phyloP scores from a whole-genome alignment of 2,888 invertebrate species.

The Tricholauxania praeusta region DNA sequence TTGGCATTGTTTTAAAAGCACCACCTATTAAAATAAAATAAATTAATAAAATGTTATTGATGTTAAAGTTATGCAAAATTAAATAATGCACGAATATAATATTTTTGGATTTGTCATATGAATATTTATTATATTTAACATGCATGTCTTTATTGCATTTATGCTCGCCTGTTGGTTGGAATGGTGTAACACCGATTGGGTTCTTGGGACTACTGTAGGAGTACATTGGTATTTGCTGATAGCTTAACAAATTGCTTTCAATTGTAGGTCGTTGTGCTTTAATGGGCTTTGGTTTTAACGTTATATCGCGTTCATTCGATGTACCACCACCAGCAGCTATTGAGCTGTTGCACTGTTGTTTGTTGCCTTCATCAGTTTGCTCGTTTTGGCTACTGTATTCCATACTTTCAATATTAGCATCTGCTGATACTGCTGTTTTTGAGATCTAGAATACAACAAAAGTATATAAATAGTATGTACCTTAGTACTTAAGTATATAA shows the following conservation, averaged over 20 bases:
- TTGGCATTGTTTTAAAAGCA: conserved; percentile 88
- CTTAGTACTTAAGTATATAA: not conserved
- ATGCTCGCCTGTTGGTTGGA: conserved; percentile 81
- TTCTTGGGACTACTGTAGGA: conserved; percentile 80
- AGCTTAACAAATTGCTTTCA: conserved; percentile 67
- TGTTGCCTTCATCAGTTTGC: conserved; percentile 26
- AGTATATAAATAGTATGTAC: too few species aligned
- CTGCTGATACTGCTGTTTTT: conserved; percentile 8
- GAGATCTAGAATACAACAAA: conserved; percentile 27
- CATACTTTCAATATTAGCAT: conserved; percentile 18
- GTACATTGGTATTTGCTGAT: conserved; percentile 68
- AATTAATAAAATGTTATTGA: not conserved
- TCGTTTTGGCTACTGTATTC: conserved; percentile 11
- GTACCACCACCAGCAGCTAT: conserved; percentile 35
- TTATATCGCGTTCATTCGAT: conserved; percentile 75
- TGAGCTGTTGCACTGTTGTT: conserved; percentile 27
- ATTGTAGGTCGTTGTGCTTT: conserved; percentile 75
- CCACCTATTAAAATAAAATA: conserved; percentile 72
- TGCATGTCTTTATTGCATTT: conserved; percentile 1
- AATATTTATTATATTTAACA: not conserved
- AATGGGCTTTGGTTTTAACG: conserved; percentile 90
- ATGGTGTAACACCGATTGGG: conserved; percentile 86
- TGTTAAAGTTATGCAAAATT: conserved; percentile 1
- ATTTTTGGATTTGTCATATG: not conserved
- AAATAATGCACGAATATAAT: conserved; percentile 12